Conservation (phyloP, 2,113 vertebrate genomes). For the Sturnus vulgaris region DNA sequence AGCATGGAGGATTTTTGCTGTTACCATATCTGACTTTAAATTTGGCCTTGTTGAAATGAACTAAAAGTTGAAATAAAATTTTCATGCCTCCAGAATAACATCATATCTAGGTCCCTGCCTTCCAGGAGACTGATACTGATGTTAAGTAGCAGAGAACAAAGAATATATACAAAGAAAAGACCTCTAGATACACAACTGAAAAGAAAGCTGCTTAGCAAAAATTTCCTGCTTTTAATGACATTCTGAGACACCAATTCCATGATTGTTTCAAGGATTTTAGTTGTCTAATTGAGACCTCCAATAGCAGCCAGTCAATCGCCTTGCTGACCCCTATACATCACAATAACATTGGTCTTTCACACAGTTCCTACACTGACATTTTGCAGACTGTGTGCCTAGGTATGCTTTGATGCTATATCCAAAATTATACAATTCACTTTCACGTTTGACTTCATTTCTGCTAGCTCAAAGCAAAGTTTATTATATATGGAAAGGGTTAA, state of each 20-base stretch:
- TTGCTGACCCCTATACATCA: not conserved
- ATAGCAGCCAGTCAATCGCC: not conserved
- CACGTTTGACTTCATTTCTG: not conserved
- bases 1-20: conserved; percentile 16
- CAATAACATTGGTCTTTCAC: not conserved
- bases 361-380: not conserved
- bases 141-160: not conserved
- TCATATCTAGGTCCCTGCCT: not conserved
- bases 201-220: not conserved
- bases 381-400: not conserved
- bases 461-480: not conserved
- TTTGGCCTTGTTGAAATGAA: conserved; percentile 18
- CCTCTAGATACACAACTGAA: not conserved
- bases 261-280: not conserved
- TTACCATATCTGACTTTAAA: not conserved
- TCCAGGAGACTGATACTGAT: conserved; percentile 23
- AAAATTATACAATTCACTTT: not conserved
- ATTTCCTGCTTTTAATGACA: not conserved
- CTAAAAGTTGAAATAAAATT: conserved; percentile 8
- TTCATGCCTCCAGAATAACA: not conserved
- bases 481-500: not conserved
- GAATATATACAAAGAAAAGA: not conserved
- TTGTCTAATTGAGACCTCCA: not conserved
- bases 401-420: not conserved
- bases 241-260: not conserved